Conservation (phyloP, 2,113 vertebrate species). For the Zingel zingel region DNA sequence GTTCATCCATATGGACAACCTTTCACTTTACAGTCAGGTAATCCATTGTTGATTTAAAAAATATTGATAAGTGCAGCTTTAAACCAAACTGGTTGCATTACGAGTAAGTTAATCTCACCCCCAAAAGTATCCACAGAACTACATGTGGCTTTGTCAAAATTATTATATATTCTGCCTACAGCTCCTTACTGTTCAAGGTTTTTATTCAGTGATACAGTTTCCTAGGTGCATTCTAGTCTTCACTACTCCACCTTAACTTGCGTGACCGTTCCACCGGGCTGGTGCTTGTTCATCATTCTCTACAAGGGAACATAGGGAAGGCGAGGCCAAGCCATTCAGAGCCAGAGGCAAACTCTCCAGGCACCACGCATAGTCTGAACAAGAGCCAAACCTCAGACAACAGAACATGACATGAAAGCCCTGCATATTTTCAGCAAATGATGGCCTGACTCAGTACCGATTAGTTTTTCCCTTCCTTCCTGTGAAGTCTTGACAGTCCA, state of each 20-base stretch:
- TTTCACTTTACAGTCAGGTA: background rate
- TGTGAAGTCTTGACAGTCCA: constrained; percentile 76
- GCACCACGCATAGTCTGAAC: constrained; percentile 61
- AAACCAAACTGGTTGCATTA: constrained; percentile 1
- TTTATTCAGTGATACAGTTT: constrained; percentile 51
- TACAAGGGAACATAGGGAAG: constrained; percentile 52
- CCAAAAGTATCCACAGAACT: constrained; percentile 16
- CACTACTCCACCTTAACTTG: constrained; percentile 56
- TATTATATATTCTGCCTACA: constrained; percentile 52
- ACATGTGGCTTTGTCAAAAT: constrained; percentile 33
- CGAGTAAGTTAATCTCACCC: constrained; percentile 4
- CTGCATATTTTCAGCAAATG: constrained; percentile 71
- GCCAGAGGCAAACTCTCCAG: constrained; percentile 60
- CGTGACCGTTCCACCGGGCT: constrained; percentile 68
- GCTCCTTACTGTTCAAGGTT: constrained; percentile 49
- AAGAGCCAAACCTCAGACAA: constrained; percentile 73
- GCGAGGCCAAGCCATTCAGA: constrained; percentile 56
- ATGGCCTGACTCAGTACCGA: constrained; percentile 70
- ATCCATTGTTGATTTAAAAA: constrained; percentile 4
- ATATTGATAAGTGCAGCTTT: background rate
- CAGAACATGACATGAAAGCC: constrained; percentile 71
- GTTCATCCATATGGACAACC: background rate
- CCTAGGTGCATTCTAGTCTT: constrained; percentile 49
- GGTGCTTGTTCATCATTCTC: constrained; percentile 66
- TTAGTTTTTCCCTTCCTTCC: constrained; percentile 60